Conservation (phyloP, 2,113 vertebrate genomes). For the Solea solea region DNA sequence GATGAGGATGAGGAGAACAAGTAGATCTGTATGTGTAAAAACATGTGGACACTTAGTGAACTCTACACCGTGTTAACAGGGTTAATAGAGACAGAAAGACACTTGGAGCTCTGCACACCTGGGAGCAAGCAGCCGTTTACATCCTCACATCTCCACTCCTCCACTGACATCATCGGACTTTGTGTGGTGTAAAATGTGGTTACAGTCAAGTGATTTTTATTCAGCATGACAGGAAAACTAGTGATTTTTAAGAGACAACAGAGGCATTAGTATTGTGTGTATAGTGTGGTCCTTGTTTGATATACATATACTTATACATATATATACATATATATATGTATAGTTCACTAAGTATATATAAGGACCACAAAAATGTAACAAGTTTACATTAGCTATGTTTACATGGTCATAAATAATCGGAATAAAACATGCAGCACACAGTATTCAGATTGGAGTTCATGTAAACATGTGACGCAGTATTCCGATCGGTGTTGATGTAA, state of each 20-base stretch:
- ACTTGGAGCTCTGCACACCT: background rate
- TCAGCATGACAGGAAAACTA: constrained; percentile 30
- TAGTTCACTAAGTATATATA: too few species aligned
- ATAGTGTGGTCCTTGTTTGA: too few species aligned
- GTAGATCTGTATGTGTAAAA: constrained; percentile 41
- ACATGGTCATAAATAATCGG: too few species aligned
- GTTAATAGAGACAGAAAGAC: constrained; percentile 7
- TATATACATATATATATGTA: too few species aligned
- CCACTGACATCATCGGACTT: constrained; percentile 4
- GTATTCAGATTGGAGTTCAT: too few species aligned
- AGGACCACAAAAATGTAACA: too few species aligned
- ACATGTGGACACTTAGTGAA: constrained; percentile 29
- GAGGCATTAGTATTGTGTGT: constrained; percentile 32
- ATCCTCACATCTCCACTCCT: background rate
- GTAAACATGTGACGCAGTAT: too few species aligned
- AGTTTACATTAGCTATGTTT: too few species aligned
- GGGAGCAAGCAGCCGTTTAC: background rate
- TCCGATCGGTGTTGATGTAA: too few species aligned
- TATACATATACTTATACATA: too few species aligned
- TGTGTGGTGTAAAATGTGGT: constrained; percentile 10
- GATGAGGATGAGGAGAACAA: constrained; percentile 18
- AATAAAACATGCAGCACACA: too few species aligned
- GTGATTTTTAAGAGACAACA: constrained; percentile 46
- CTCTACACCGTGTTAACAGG: constrained; percentile 1
- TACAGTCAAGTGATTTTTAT: constrained; percentile 31